Base-by-base conservation (phyloP, 2,797 vertebrate genomes). In the Chelon labrosus region DNA sequence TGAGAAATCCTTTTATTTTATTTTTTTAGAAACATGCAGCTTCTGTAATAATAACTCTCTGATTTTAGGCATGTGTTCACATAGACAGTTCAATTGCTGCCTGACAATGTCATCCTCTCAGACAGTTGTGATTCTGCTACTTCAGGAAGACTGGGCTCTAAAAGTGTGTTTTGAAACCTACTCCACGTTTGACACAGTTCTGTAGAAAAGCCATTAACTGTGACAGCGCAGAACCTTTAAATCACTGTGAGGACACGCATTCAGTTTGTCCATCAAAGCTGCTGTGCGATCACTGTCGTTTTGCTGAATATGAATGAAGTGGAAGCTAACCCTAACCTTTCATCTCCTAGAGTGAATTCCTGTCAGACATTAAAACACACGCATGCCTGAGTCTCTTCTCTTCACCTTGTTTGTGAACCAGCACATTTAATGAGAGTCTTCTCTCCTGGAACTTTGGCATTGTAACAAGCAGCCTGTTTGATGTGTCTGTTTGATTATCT, bases 401-500 rank as follows among this genome's bases (percentile, higher is more conserved):
- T 60, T 88, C 89, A 90, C 88, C 86, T 88, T 88, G 85, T 91
- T 92, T 91, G 79, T 62, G 87, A 89, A 89, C 79, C 86, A 20
- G 70, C 77, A 84, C 70, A 75, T 89, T 89, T 92, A 94, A 94
- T 91, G 91, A 93, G 87, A 79, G 75, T 73, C 62, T 84, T 79
- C 7, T 88, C 82, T 85, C 75, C 11, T 73, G 77, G 75, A 92
- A 85, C 85, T 85, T 89, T 89, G 82, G 65, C 83, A 84, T 85
- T 82, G 82, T 89, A 93, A 89, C 91, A 90, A 91, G 89, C 82
- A 79, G 78, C 64, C 79, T 77, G 83, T 90, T 92, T 91, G 87
- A 93, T 90, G 86, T 81, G 87, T 80, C 80, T 87, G 83, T 93
- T 90, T 91, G 90, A 94, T 91, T 92, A 89, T 86, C 86, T 80